Evolutionary conservation across 1,140 invertebrate species (phyloP).

Genomic region (Sminthurinus signatus): DNA sequence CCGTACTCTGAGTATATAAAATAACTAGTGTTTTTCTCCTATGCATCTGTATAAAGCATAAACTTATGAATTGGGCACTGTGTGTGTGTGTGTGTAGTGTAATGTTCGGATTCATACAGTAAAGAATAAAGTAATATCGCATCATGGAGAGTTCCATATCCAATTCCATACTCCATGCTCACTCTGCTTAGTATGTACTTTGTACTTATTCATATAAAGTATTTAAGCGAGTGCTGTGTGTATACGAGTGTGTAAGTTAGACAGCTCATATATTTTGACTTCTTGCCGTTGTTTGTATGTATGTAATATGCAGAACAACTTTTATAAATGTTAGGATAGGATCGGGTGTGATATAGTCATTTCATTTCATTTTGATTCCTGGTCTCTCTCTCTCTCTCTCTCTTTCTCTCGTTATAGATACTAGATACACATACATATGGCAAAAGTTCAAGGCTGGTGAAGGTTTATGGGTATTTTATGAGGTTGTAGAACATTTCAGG

Average conservation of each 20-base stretch:
- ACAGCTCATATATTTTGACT: background rate
- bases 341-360: too few relatives aligned
- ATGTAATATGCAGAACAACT: background rate
- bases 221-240: too few relatives aligned
- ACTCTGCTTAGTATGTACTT: too few relatives aligned
- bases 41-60: background rate
- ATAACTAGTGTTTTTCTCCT: background rate
- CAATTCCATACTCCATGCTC: too few relatives aligned
- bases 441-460: slow-evolving; percentile 14
- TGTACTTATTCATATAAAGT: too few relatives aligned
- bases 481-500: slow-evolving; percentile 1
- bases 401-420: too few relatives aligned
- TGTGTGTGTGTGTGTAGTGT: background rate
- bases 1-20: background rate
- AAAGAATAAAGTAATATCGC: too few relatives aligned
- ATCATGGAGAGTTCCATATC: too few relatives aligned
- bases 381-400: too few relatives aligned
- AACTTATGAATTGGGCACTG: background rate
- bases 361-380: too few relatives aligned
- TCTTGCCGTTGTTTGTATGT: background rate
- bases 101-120: background rate
- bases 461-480: slow-evolving; percentile 11
- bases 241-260: too few relatives aligned
- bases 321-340: too few relatives aligned
- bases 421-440: background rate